Percentiles rank a stretch among this genome's conserved stretches.
Conservation (phyloP, 1,140 invertebrate genomes). For the Venustaconcha ellipsiformis region DNA sequence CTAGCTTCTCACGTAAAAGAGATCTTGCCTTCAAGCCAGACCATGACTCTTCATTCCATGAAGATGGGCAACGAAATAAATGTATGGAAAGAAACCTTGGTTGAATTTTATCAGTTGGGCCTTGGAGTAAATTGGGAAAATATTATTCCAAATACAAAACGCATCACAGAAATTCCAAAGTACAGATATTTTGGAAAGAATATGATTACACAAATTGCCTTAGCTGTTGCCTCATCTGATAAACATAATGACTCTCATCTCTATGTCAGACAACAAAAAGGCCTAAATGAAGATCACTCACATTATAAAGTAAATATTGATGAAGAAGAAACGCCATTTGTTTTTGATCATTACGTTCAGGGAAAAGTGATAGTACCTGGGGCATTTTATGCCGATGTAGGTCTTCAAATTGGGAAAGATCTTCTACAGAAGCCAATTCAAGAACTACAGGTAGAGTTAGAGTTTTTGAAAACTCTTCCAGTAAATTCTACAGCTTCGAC, state of each 20-base stretch:
- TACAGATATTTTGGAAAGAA: conserved; percentile 3
- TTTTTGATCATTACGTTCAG: conserved; percentile 28
- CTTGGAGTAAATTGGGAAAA: conserved; percentile 29
- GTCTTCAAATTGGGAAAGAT: conserved; percentile 14
- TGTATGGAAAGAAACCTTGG: conserved; percentile 13
- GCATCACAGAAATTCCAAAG: conserved; percentile 7
- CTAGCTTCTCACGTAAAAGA: neutral
- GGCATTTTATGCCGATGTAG: conserved; percentile 24
- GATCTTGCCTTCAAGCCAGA: conserved; percentile 9
- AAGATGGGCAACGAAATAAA: conserved; percentile 8
- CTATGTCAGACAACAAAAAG: conserved; percentile 1
- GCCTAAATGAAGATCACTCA: neutral
- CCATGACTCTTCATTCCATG: neutral
- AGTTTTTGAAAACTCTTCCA: conserved; percentile 11
- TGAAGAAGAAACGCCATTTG: conserved; percentile 13
- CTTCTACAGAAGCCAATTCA: neutral
- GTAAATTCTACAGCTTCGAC: neutral
- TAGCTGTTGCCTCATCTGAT: neutral
- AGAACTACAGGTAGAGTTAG: conserved; percentile 1
- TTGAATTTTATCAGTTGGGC: conserved; percentile 32
- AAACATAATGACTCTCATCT: neutral
- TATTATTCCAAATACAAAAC: conserved; percentile 3
- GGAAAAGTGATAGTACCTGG: conserved; percentile 18
- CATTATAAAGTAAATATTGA: conserved; percentile 4
- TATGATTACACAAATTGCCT: neutral